Conservation (phyloP, 92 coral and sea anemone genomes). For the Muricea muricata region DNA sequence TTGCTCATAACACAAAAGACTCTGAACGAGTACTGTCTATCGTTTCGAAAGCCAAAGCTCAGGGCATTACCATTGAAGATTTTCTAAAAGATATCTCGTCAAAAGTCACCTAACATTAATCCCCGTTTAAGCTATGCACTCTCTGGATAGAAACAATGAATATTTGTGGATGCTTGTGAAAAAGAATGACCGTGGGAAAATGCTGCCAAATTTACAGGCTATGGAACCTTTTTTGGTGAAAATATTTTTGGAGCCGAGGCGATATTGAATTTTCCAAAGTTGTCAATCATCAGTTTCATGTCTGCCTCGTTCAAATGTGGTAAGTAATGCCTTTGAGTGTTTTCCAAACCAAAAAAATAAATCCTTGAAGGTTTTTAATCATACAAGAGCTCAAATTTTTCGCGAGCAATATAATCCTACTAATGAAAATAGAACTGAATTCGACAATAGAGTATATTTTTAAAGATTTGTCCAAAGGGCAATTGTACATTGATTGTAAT, state of each 20-base stretch:
- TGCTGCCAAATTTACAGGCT: too few species aligned
- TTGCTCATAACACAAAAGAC: constrained; percentile 69
- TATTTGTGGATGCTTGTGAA: neutral
- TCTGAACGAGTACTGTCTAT: constrained; percentile 67
- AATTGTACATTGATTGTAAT: neutral
- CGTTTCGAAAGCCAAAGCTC: constrained; percentile 60
- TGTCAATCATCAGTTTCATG: neutral
- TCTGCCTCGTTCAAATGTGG: neutral
- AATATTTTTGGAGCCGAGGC: neutral
- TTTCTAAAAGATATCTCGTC: constrained; percentile 45
- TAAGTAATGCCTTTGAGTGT: neutral
- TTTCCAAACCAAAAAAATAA: neutral
- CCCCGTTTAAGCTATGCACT: neutral
- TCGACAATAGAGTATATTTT: too few species aligned
- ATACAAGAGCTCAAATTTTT: too few species aligned
- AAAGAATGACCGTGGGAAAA: too few species aligned
- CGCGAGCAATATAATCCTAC: too few species aligned
- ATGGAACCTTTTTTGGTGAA: too few species aligned
- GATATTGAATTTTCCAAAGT: neutral
- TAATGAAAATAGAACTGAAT: too few species aligned
- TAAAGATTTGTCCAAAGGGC: too few species aligned
- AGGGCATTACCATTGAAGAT: constrained; percentile 79
- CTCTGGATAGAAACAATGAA: neutral
- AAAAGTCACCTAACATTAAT: neutral
- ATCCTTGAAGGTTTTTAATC: neutral